A percentile compares a stretch with the other conserved stretches of the same genome.
Evolutionary conservation across 2,113 vertebrate genomes (phyloP).

Genomic region (Pimephales promelas): DNA sequence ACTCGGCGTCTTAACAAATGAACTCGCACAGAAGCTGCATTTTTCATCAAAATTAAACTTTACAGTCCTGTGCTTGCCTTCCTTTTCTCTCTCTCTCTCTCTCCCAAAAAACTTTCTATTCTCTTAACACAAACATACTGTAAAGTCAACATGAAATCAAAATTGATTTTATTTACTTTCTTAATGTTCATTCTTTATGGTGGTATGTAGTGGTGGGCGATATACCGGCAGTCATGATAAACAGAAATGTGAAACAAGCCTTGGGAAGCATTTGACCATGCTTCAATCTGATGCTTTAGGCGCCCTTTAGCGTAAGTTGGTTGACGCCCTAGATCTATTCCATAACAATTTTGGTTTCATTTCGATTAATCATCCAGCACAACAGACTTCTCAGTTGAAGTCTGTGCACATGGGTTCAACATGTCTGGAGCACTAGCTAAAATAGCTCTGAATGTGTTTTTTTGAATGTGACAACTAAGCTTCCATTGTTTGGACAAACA

Average conservation of each 20-base stretch:
- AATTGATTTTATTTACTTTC: neutral
- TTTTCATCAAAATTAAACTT: slow-evolving; percentile 30
- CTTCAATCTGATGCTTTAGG: too few relatives aligned
- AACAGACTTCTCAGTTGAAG: neutral
- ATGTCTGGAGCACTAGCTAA: neutral
- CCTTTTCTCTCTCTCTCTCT: neutral
- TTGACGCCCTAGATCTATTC: too few relatives aligned
- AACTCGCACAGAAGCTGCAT: neutral
- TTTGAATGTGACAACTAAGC: neutral
- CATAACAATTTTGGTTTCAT: neutral
- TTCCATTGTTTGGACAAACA: neutral
- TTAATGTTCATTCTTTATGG: neutral
- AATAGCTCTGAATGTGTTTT: neutral
- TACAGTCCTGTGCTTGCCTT: neutral
- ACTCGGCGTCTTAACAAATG: slow-evolving; percentile 2
- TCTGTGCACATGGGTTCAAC: neutral
- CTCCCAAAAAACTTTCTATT: slow-evolving; percentile 29
- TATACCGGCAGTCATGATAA: too few relatives aligned
- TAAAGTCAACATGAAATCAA: neutral
- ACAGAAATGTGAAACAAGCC: too few relatives aligned
- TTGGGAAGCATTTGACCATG: too few relatives aligned
- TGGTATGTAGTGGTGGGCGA: too few relatives aligned
- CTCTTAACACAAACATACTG: neutral
- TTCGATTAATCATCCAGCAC: neutral
- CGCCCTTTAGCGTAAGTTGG: too few relatives aligned